These are phyloP conservation scores for Microctonus brassicae DNA, from an alignment of 2,888 invertebrate species.

Conservation along the genomic window DNA sequence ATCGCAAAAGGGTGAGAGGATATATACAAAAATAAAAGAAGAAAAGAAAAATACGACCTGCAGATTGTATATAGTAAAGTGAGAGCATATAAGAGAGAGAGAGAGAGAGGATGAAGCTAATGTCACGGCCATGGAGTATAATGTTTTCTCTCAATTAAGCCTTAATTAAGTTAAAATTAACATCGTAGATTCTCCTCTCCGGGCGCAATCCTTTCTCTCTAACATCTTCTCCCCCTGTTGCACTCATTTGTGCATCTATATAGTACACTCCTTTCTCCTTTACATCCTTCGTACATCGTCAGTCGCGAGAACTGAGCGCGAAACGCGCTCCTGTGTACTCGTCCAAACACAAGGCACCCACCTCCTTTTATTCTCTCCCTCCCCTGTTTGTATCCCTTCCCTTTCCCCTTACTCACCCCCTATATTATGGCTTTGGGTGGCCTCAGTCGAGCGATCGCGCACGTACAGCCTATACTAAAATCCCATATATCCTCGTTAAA, in stretches of 20 bases:
- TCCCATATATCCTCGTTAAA: slow-evolving; percentile 17
- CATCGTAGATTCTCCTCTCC: slow-evolving; percentile 65
- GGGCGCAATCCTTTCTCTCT: slow-evolving; percentile 31
- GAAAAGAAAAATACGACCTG: too few relatives aligned
- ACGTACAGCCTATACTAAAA: slow-evolving; percentile 58
- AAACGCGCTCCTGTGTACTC: too few relatives aligned
- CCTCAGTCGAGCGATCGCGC: slow-evolving; percentile 52
- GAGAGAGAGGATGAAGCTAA: slow-evolving; percentile 50
- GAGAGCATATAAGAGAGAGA: slow-evolving; percentile 23
- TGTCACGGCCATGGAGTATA: slow-evolving; percentile 65
- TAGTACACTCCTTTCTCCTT: slow-evolving; percentile 17
- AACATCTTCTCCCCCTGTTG: slow-evolving; percentile 14
- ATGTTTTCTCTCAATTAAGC: slow-evolving; percentile 71
- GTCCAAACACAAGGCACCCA: too few relatives aligned
- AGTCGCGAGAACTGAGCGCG: slow-evolving; percentile 11
- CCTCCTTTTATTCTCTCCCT: slow-evolving; percentile 34
- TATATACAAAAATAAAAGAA: too few relatives aligned
- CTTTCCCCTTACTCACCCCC: slow-evolving; percentile 44
- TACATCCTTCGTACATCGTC: slow-evolving; percentile 25
- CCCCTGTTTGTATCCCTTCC: slow-evolving; percentile 49
- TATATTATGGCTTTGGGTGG: slow-evolving; percentile 63
- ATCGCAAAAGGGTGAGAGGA: too few relatives aligned
- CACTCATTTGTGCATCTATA: neutral
- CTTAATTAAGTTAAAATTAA: slow-evolving; percentile 71
- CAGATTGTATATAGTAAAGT: too few relatives aligned